Evolutionary conservation across 2,888 invertebrate genomes (phyloP), one percentile per base, ranked within the genome.

Genomic region (Hydrotaea cyrtoneurina): DNA sequence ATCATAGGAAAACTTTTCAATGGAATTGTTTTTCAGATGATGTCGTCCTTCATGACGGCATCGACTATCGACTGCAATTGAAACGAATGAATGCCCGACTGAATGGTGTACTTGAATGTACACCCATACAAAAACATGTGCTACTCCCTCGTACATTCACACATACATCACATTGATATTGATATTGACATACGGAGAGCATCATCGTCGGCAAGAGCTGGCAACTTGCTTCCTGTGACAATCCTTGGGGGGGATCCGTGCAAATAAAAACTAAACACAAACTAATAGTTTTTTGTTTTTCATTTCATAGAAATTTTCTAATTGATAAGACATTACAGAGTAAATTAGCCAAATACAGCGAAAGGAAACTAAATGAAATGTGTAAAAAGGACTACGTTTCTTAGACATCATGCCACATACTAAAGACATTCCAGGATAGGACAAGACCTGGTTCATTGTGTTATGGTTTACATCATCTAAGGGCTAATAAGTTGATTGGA

Each of bases 1-100:
- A 80, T 80, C 59, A 62, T 77, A 72, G 80, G 57, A 84, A 84
- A 78, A 57, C 55, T 77, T 77, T 78, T 73, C 71, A 72, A 78
- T 74, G 62, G 71, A 80, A 78, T 39, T 78, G 69, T 74, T 83
- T 50, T 43, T 64, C 3, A 5, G 1, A 2, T 21, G 31, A 4
- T 43, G 43, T 43, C 21, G 66, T 36, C 43, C 43, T 8, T 69
- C 46, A 23, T 31, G 15, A 46, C 21, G 46, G 46, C 39, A 69
- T 23, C 19, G 21, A 43, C 39, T 46, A 69, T 23, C 19, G 21
- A 43, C 39, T 46, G 69, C 39, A 69, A 69, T 69, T 69, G 21
- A 39, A 23, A 23, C 39, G 46, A 69, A 69, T 57, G 57, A 57
- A 3, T 43, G 66, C 17, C 17, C 19, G 57, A 57, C n/a, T 43